Evolutionary conservation across 2,113 vertebrate species (phyloP).

Genomic region (Ameiurus melas): DNA sequence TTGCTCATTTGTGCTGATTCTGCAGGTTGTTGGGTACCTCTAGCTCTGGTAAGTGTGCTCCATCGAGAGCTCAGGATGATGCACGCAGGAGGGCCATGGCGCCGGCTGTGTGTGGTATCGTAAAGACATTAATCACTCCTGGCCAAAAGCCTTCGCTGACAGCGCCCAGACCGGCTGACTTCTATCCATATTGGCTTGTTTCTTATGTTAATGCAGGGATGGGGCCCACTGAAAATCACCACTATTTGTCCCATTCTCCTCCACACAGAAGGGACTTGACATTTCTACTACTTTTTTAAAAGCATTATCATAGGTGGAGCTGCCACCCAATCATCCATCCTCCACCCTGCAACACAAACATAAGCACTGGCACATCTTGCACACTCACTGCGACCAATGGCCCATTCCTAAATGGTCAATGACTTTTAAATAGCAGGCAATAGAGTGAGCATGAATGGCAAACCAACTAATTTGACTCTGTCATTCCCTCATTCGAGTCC

Average conservation of each 20-base stretch:
- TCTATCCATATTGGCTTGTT: constrained; percentile 77
- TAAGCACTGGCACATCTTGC: constrained; percentile 51
- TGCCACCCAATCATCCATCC: constrained; percentile 56
- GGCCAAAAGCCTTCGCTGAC: constrained; percentile 82
- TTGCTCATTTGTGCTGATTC: constrained; percentile 18
- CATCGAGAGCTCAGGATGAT: constrained; percentile 48
- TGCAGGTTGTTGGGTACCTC: constrained; percentile 26
- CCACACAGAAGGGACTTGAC: constrained; percentile 68
- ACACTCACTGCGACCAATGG: constrained; percentile 57
- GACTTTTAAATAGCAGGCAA: constrained; percentile 71
- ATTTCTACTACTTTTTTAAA: constrained; percentile 65
- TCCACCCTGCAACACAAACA: constrained; percentile 57
- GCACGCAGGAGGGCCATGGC: constrained; percentile 68
- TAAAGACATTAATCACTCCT: constrained; percentile 91
- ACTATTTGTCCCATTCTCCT: constrained; percentile 59
- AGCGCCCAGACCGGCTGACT: constrained; percentile 72
- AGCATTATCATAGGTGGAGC: constrained; percentile 63
- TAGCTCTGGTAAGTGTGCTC: constrained; percentile 33
- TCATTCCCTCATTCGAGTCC: constrained; percentile 64
- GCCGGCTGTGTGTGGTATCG: constrained; percentile 79
- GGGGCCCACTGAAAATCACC: constrained; percentile 68
- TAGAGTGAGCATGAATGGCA: constrained; percentile 68
- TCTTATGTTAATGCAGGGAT: constrained; percentile 85
- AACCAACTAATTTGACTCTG: constrained; percentile 65
- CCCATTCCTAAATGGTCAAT: constrained; percentile 65